phyloP scores from a whole-genome alignment of 2,797 vertebrate species.

The Picus viridis region DNA sequence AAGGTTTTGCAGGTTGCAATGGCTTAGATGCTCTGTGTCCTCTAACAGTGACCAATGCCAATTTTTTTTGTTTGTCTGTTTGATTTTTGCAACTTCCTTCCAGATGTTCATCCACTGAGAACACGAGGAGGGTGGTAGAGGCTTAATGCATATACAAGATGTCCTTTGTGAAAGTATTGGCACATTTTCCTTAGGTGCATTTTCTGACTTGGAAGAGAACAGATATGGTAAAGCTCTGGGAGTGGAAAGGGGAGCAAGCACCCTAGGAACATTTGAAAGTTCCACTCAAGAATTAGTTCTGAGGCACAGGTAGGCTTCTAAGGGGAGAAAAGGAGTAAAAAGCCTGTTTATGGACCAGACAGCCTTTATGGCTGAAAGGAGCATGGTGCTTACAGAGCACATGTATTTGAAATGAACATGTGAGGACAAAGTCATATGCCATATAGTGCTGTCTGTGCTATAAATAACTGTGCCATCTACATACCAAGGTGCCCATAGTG shows the following conservation, averaged over 20 bases:
- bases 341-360: slow-evolving; percentile 22
- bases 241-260: neutral
- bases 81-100: neutral
- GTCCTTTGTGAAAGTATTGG: neutral
- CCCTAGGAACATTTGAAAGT: slow-evolving; percentile 29
- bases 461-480: accelerated
- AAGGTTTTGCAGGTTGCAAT: neutral
- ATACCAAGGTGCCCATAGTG: neutral
- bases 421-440: slow-evolving; percentile 1
- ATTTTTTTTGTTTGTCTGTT: neutral
- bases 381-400: neutral
- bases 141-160: neutral
- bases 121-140: neutral
- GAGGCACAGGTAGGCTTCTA: slow-evolving; percentile 22
- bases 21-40: neutral
- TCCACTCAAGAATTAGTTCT: slow-evolving; percentile 38
- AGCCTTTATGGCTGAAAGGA: slow-evolving; percentile 48
- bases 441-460: neutral
- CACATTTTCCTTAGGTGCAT: neutral
- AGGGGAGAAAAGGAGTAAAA: slow-evolving; percentile 31
- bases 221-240: neutral
- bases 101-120: neutral
- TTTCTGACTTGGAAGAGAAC: neutral
- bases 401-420: slow-evolving; percentile 8
- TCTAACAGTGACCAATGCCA: neutral